These are phyloP conservation scores for Catajapyx aquilonaris DNA, from an alignment of 1,140 invertebrate genomes.

Conservation along the genomic window DNA sequence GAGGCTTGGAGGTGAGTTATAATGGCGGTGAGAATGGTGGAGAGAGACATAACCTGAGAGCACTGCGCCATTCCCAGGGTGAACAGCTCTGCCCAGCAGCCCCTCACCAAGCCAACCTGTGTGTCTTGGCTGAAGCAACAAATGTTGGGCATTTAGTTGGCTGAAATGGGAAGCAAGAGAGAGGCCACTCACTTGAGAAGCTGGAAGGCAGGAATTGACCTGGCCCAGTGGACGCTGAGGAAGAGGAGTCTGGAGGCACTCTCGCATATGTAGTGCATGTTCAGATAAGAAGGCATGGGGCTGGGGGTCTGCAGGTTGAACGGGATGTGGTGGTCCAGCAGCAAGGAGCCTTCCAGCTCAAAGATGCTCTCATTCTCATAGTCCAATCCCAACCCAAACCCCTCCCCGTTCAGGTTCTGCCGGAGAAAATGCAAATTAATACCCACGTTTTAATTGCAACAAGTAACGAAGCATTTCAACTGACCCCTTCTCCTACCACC, in stretches of 20 bases:
- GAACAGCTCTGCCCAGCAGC: constrained; percentile 85
- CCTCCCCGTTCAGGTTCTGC: constrained; percentile 27
- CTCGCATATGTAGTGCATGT: constrained; percentile 79
- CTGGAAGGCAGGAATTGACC: constrained; percentile 62
- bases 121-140: constrained; percentile 45
- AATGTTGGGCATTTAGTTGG: background rate
- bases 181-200: constrained; percentile 35
- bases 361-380: constrained; percentile 20
- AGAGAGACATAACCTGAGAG: constrained; percentile 51
- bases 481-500: constrained; percentile 25
- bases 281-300: constrained; percentile 56
- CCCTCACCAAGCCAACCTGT: constrained; percentile 60
- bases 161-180: background rate
- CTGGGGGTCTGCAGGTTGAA: constrained; percentile 67
- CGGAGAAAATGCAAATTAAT: constrained; percentile 10
- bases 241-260: constrained; percentile 73
- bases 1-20: constrained; percentile 42
- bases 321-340: constrained; percentile 40
- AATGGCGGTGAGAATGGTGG: constrained; percentile 62
- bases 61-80: constrained; percentile 78
- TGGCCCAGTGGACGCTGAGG: constrained; percentile 69
- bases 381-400: constrained; percentile 13
- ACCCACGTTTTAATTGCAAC: background rate
- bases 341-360: constrained; percentile 33
- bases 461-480: constrained; percentile 8